Base-by-base conservation (phyloP, 2,888 invertebrate species). In the Leptinotarsa rubiginosa region DNA sequence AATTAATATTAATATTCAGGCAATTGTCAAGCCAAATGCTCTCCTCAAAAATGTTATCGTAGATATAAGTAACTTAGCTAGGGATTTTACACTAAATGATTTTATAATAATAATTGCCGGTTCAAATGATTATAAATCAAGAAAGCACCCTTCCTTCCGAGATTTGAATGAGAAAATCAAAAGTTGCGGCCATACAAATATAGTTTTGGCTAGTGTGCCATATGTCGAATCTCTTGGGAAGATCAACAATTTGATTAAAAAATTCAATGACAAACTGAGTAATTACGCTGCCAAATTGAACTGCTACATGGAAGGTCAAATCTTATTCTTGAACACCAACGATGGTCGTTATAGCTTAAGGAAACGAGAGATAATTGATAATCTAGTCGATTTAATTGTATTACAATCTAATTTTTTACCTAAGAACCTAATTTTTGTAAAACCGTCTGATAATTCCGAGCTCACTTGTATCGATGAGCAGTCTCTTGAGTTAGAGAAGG, bases 371-470 rank as follows among this genome's bases (percentile, higher is more conserved):
- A 18, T 56, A 56, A 56, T 56, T 56, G 22, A 56, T 15, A 56
- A 22, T 56, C 15, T 56, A 56, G 22, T 56, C 22, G 18, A 56
- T 56, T 15, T 18, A 56, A 56, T 56, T 56, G 56, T 56, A 56
- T 20, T 20, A 52, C 52, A 49, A 54, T 54, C 54, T 54, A 54
- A 54, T 54, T 54, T 54, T 54, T 16, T n/a, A 54, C 54, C n/a
- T 54, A 54, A 54, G 54, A 54, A 54, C 54, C 18, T 54, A 54
- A 54, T 54, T 54, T 54, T 54, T 54, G 54, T 54, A n/a, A 54
- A 54, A 54, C 54, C 18, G n/a, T 54, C 54, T 54, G 54, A 54
- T 54, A 54, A 54, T 54, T 54, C 54, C 18, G 54, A 54, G 54
- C 18, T 54, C 54, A 54, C 54, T 54, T 18, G 54, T 54, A 54